Base-by-base conservation (phyloP, 2,113 vertebrate species). In the Malurus cyaneus region DNA sequence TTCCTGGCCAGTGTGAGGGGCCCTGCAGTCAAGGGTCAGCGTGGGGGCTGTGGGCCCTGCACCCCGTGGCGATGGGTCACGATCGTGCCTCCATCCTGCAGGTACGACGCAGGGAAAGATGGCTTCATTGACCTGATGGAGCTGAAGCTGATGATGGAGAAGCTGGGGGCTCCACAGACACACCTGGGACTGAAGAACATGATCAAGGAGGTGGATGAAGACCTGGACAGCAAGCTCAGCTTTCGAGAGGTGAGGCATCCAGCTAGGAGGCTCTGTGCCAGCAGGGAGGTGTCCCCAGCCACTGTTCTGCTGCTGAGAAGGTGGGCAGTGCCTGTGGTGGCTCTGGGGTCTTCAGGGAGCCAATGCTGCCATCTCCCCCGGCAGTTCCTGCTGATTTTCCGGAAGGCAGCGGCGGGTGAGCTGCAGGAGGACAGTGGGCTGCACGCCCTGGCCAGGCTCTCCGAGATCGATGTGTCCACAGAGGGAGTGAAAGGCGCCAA, bases 71-170 rank as follows among this genome's bases (percentile, higher is more conserved):
- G 61, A 18, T 60, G 53, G 6, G 82, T 41, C 36, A 6, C 64
- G 23, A 34, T 18, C 3, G 0, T 36, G 57, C 8, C 16, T 10
- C 70, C 6, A 0, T 14, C 62, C 64, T 18, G 2, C 88, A 99
- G 99, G 96, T 99, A 98, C 0, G 99, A 99, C 0, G 98, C 98
- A 0, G 99, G 99, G 20, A 98, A 97, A 44, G 99, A 99, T 0
- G 98, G 99, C 80, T 99, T 97, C 97, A 99, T 99, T 2, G 99
- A 99, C 96, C 96, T 99, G 65, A 99, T 99, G 99, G 99, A 99
- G 93, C 97, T 99, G 83, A 99, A 99, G 86, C 97, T 98, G 83
- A 99, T 99, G 99, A 99, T 99, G 99, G 99, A 99, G 93, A 99
- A 99, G 67, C 98, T 99, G 0, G 99, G 97, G 4, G 99, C 99